Base-by-base conservation (phyloP, 2,888 invertebrate genomes). In the Noctua comes region DNA sequence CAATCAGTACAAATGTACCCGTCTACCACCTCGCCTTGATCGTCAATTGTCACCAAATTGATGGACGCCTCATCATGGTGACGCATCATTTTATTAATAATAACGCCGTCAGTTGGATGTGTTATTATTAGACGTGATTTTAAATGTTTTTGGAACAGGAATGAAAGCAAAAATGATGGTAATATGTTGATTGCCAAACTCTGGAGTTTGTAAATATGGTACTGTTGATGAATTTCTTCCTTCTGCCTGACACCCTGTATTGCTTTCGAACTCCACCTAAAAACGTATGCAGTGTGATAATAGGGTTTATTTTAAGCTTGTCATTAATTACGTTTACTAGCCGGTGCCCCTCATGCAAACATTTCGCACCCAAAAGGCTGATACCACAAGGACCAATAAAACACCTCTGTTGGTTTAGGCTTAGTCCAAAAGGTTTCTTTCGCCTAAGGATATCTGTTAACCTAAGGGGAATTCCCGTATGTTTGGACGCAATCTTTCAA, bases 31-130 rank as follows among this genome's bases (percentile, higher is more conserved):
- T 89, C 65, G 79, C 83, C 90, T 90, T 90, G 88, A 85, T 89
- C 80, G 82, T 82, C 88, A 90, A 89, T 90, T 90, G 86, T 72
- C 79, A 73, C 48, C 69, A 75, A 90, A 85, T 84, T 88, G 83
- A 83, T 81, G 73, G 79, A 76, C 79, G 79, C 36, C 57, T 18
- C n/a, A 73, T 48, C 48, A 18, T 3, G 13, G 11, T 88, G 88
- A 87, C 68, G 71, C 89, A 87, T 43, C 24, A n/a, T 36, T 78
- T 68, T 78, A 85, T 87, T 79, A 59, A 78, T 83, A 83, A 59
- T 76, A 46, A 72, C 31, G 72, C 48, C n/a, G 40, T 51, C 73
- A 40, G 51, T n/a, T 24, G 13, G 6, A 16, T 65, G 36, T 21
- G 18, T 64, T 64, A 36, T 59, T 48, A 73, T 80, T 69, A 59